Evolutionary conservation across 2,113 vertebrate species (phyloP), one percentile per base, ranked within the genome.

Genomic region (Eonycteris spelaea): DNA sequence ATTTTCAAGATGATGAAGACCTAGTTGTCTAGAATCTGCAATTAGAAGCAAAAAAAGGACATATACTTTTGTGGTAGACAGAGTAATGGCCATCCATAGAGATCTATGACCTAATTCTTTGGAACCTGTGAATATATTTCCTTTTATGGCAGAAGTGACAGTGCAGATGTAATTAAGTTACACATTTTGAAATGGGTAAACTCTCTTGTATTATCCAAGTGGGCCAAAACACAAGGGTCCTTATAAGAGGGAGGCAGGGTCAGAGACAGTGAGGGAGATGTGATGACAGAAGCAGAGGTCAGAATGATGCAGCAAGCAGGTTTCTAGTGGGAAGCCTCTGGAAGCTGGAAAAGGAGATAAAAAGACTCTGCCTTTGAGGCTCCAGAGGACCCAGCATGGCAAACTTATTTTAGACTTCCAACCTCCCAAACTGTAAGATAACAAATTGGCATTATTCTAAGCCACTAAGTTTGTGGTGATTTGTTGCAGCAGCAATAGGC

Each of bases 291-390:
- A 83, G 6, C 30, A 71, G 33, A 70, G 26, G 2, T 77, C 51
- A 70, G 80, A 80, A 45, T 63, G 6, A 35, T 79, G 28, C 14
- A 24, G 12, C 30, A 21, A 71, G 35, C 16, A 83, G 33, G 8
- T 19, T 63, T 30, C 59, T 30, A 63, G 4, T n/a, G 30, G 33
- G 5, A 18, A 43, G 6, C 2, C 33, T 80, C 33, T 51, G 11
- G n/a, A 89, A 53, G 18, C 4, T 28, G n/a, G 9, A 43, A 74
- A 73, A 48, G 26, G 38, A 84, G 45, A 70, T 8, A 21, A 63
- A 11, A 7, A 3, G 2, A 22, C 0, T 33, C 33, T 78, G 6
- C 22, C 6, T 3, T 14, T 78, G n/a, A 59, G 11, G 6, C 6
- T 90, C 30, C 38, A 35, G 6, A 79, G 19, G 55, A 28, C 19